phyloP scores from a whole-genome alignment of 2,113 vertebrate genomes.

The Montifringilla adamsi region DNA sequence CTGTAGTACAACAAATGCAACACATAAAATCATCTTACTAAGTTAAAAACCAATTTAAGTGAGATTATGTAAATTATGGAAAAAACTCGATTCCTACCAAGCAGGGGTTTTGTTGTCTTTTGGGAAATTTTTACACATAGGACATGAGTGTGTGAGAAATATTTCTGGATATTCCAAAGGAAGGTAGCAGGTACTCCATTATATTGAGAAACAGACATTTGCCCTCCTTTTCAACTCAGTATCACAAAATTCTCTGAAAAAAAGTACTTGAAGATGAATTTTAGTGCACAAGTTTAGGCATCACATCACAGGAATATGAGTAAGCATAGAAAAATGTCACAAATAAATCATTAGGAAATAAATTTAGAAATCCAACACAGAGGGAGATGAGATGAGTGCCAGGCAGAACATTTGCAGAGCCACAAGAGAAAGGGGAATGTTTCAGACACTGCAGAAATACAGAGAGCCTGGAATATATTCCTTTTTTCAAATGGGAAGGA shows the following conservation, averaged over 20 bases:
- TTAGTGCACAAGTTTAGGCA: background rate
- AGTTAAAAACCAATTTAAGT: background rate
- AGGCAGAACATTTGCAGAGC: background rate
- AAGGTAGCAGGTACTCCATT: background rate
- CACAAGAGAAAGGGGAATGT: background rate
- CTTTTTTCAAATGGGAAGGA: background rate
- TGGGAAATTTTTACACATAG: background rate
- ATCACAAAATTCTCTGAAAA: background rate
- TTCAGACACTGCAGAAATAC: background rate
- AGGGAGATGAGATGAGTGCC: background rate
- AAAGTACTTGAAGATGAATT: background rate
- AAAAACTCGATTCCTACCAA: background rate
- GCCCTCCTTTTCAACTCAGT: background rate
- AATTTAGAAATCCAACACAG: background rate
- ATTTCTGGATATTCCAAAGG: background rate
- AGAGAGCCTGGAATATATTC: background rate
- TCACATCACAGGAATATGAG: background rate
- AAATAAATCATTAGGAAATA: constrained; percentile 14
- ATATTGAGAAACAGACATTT: background rate
- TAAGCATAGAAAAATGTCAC: background rate
- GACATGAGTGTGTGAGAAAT: background rate
- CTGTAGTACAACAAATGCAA: background rate
- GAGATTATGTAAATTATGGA: background rate
- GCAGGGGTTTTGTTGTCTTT: background rate
- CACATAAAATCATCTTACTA: background rate